Conservation (phyloP, 2,113 vertebrate species). For the Murina feae region DNA sequence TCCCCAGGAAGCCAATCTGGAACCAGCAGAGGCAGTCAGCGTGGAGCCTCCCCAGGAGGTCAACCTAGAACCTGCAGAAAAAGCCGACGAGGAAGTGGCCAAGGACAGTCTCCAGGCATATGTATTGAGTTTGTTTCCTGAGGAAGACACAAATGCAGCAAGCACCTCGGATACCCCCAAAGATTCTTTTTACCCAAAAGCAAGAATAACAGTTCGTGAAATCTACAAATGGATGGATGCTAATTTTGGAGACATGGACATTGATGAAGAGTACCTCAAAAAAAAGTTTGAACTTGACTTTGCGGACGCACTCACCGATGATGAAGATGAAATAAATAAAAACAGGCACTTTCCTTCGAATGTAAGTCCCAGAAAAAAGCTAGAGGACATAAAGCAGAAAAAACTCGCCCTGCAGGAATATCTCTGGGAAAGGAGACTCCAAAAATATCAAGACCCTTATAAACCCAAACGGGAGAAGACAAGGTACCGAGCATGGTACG, state of each 20-base stretch:
- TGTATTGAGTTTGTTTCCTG: conserved; percentile 32
- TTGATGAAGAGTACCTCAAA: conserved; percentile 69
- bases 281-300: conserved; percentile 61
- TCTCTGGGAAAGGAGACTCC: not conserved
- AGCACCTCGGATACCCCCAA: conserved; percentile 13
- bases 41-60: not conserved
- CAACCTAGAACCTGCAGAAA: not conserved
- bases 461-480: no score
- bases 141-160: conserved; percentile 41
- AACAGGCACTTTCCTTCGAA: conserved; percentile 40
- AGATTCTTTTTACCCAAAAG: not conserved
- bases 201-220: conserved; percentile 38
- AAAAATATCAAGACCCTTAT: no score
- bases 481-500: no score
- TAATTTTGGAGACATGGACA: conserved; percentile 61
- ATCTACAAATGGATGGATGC: conserved; percentile 76
- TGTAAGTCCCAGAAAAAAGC: not conserved
- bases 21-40: no score
- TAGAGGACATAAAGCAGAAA: not conserved
- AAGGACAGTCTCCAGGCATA: not conserved
- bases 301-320: conserved; percentile 1
- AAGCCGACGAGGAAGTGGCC: no score
- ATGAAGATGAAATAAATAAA: conserved; percentile 21
- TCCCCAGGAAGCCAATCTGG: no score
- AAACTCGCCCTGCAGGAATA: not conserved